Conservation (phyloP, 2,113 vertebrate species). For the Tragelaphus strepsiceros region DNA sequence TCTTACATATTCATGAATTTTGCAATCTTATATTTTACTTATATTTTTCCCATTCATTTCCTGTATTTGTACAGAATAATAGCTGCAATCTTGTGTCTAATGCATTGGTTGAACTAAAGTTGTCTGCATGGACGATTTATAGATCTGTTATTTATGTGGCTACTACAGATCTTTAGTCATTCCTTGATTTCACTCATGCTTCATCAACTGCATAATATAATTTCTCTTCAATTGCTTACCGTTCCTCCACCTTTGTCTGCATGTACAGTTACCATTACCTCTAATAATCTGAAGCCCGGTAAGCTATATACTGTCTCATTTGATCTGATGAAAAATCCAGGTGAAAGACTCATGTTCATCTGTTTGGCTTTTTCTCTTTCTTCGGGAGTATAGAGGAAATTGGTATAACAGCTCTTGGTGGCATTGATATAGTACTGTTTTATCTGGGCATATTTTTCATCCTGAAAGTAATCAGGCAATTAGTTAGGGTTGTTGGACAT, state of each 20-base stretch:
- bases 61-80: background rate
- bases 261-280: background rate
- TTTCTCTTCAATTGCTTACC: background rate
- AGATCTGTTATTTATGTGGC: background rate
- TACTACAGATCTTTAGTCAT: background rate
- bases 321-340: background rate
- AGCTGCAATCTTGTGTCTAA: background rate
- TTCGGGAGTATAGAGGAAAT: background rate
- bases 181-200: background rate
- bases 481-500: background rate
- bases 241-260: background rate
- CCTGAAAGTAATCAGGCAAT: background rate
- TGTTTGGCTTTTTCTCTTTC: background rate
- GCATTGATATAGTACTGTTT: background rate
- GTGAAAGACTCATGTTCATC: background rate
- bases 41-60: background rate
- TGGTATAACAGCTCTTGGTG: background rate
- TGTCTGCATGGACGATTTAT: background rate
- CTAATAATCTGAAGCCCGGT: background rate
- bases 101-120: background rate
- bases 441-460: background rate
- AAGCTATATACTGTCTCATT: background rate
- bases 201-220: background rate
- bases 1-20: background rate
- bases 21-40: background rate